Conservation (phyloP, 2,888 invertebrate species). For the Stenurella melanura region DNA sequence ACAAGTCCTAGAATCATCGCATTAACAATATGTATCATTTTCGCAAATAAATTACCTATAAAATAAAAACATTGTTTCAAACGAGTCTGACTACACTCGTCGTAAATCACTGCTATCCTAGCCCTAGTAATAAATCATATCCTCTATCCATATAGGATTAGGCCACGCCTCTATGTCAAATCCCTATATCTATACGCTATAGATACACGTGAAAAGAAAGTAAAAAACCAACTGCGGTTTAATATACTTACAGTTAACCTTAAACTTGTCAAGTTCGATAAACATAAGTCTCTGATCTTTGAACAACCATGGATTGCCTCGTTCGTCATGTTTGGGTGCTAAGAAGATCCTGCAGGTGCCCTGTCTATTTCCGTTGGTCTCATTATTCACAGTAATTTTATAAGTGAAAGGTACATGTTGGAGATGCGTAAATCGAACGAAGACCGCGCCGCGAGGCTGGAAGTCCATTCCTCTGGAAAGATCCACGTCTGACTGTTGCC, state of each 20-base stretch:
- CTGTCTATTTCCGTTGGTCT: slow-evolving; percentile 70
- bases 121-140: too few relatives aligned
- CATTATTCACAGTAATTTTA: slow-evolving; percentile 70
- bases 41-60: too few relatives aligned
- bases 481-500: slow-evolving; percentile 88
- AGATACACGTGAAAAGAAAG: too few relatives aligned
- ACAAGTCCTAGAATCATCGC: too few relatives aligned
- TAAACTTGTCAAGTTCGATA: slow-evolving; percentile 85
- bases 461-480: slow-evolving; percentile 89
- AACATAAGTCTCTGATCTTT: slow-evolving; percentile 80
- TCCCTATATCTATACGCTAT: too few relatives aligned
- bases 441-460: slow-evolving; percentile 83
- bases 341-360: slow-evolving; percentile 84
- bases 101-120: too few relatives aligned
- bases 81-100: too few relatives aligned
- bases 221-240: too few relatives aligned
- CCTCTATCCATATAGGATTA: too few relatives aligned
- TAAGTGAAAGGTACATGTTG: slow-evolving; percentile 85
- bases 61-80: too few relatives aligned
- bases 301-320: slow-evolving; percentile 78
- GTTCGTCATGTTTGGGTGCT: slow-evolving; percentile 81
- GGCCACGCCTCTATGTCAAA: too few relatives aligned
- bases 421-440: slow-evolving; percentile 80
- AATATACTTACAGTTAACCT: slow-evolving; percentile 76
- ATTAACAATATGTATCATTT: too few relatives aligned